Conservation (phyloP, 2,113 vertebrate genomes). For the Lepus europaeus region DNA sequence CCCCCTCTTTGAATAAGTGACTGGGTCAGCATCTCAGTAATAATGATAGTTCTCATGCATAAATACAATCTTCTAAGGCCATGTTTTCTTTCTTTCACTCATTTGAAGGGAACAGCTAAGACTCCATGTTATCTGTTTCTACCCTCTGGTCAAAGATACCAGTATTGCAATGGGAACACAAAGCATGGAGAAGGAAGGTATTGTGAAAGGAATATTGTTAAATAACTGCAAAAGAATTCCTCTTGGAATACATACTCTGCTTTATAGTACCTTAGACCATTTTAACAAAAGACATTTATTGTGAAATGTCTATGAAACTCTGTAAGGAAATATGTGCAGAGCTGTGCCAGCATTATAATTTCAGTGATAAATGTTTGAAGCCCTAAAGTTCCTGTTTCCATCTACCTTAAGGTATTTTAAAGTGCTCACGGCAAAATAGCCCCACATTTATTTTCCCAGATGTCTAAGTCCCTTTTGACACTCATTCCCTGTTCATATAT, state of each 20-base stretch:
- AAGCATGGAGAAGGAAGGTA: conserved; percentile 39
- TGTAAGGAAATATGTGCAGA: conserved; percentile 67
- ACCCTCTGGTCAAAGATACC: conserved; percentile 57
- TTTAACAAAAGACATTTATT: conserved; percentile 70
- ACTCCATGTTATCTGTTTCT: neutral
- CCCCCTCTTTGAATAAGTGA: neutral
- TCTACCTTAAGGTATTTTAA: conserved; percentile 29
- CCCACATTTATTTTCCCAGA: conserved; percentile 33
- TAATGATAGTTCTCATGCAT: conserved; percentile 42
- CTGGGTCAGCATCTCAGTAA: conserved; percentile 37
- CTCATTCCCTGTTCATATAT: neutral
- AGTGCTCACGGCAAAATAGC: neutral
- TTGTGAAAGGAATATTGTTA: conserved; percentile 33
- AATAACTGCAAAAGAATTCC: conserved; percentile 55
- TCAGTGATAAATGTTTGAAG: conserved; percentile 48
- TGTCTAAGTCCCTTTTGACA: conserved; percentile 14
- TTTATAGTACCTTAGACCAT: conserved; percentile 48
- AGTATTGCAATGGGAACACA: conserved; percentile 43
- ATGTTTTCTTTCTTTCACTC: conserved; percentile 15
- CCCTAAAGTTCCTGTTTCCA: conserved; percentile 7
- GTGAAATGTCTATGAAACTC: conserved; percentile 57
- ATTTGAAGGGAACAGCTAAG: conserved; percentile 38
- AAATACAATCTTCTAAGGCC: conserved; percentile 13
- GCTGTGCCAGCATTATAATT: conserved; percentile 51
- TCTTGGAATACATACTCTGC: conserved; percentile 37